A percentile compares a stretch with the other conserved stretches of the same genome.
Evolutionary conservation across 2,113 vertebrate genomes (phyloP).

Genomic region (Perca flavescens): DNA sequence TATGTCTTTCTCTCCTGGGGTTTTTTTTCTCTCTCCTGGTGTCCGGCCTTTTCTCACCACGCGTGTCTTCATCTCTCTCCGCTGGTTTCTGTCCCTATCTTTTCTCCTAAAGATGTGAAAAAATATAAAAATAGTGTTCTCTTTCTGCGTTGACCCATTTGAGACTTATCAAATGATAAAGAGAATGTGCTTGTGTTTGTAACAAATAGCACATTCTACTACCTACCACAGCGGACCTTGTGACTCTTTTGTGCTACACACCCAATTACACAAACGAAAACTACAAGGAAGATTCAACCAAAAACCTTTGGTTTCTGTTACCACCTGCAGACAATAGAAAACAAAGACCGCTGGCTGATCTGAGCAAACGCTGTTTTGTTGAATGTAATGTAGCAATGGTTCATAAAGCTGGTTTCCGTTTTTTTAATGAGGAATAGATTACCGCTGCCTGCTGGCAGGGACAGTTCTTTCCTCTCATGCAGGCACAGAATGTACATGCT

Average conservation of each 20-base stretch:
- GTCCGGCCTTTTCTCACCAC: conserved; percentile 30
- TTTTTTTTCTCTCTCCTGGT: conserved; percentile 36
- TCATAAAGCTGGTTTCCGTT: no score
- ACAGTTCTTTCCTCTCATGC: no score
- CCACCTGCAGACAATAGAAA: no score
- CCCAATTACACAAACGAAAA: no score
- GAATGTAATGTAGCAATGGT: no score
- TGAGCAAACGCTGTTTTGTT: no score
- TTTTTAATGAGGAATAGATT: no score
- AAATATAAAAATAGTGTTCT: conserved; percentile 9
- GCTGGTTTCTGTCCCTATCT: conserved; percentile 7
- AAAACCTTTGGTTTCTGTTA: no score
- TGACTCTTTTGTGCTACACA: not conserved
- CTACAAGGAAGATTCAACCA: no score
- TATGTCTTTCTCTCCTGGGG: conserved; percentile 19
- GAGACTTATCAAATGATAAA: conserved; percentile 20
- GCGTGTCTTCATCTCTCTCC: conserved; percentile 36
- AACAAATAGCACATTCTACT: not conserved
- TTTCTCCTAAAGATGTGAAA: conserved; percentile 28
- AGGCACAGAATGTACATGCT: no score
- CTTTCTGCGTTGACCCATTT: conserved; percentile 30
- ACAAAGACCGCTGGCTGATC: no score
- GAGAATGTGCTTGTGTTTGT: not conserved
- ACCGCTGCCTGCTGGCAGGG: no score
- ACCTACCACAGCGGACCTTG: not conserved